Evolutionary conservation across 1,140 invertebrate species (phyloP).

Genomic region (Drosophila novamexicana): DNA sequence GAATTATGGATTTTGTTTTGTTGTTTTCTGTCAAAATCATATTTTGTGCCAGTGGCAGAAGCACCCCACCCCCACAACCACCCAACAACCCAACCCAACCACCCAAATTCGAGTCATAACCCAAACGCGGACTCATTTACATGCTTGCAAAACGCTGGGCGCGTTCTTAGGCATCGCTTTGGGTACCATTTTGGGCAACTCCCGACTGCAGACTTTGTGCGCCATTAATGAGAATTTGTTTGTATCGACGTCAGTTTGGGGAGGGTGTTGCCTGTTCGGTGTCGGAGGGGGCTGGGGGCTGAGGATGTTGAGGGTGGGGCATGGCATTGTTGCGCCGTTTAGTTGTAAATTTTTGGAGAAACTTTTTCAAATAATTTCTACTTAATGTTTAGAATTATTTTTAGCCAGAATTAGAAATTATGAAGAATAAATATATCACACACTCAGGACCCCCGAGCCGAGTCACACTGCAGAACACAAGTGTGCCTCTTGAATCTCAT

Average conservation of each 20-base stretch:
- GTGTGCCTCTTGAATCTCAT: conserved; percentile 48
- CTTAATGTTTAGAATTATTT: conserved; percentile 83
- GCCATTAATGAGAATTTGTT: conserved; percentile 82
- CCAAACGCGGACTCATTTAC: conserved; percentile 73
- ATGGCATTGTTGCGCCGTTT: conserved; percentile 29
- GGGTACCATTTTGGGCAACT: conserved; percentile 64
- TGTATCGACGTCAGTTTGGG: conserved; percentile 74
- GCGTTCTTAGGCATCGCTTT: conserved; percentile 43
- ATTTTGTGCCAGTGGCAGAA: conserved; percentile 62
- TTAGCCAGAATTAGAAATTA: conserved; percentile 76
- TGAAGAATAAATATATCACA: conserved; percentile 77
- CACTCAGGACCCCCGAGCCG: conserved; percentile 35
- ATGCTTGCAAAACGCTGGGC: conserved; percentile 61
- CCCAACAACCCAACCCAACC: conserved; percentile 15
- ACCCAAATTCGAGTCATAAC: conserved; percentile 23
- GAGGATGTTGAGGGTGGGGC: background rate
- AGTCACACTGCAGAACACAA: conserved; percentile 15
- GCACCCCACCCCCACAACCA: conserved; percentile 14
- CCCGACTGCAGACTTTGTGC: conserved; percentile 44
- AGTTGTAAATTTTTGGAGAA: conserved; percentile 76
- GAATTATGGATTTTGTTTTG: conserved; percentile 84
- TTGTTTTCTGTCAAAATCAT: conserved; percentile 84
- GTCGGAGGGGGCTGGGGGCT: background rate
- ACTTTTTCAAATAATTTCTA: conserved; percentile 79
- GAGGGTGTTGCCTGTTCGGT: conserved; percentile 3